Evolutionary conservation across 1,140 invertebrate genomes (phyloP), one percentile per base, ranked within the genome.

Genomic region (Maniola jurtina): DNA sequence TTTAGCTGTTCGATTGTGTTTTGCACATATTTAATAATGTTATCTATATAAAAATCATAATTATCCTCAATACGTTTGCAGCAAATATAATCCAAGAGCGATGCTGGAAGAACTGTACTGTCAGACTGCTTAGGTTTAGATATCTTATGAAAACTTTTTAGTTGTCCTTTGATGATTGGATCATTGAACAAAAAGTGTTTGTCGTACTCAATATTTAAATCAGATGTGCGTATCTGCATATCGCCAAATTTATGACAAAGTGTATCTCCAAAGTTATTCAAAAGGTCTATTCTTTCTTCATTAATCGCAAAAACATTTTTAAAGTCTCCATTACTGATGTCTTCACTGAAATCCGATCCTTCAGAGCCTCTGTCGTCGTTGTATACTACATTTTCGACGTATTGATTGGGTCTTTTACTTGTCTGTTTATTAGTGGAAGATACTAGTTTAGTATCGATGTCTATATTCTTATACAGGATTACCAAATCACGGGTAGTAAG

Each of bases 11-110:
- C 86, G 14, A 90, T 88, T 9, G 84, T 89, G 64, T 85, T 73
- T 57, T 86, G 76, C 0, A 88, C 87, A 55, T 88, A 83, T 68
- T 61, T 69, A 38, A 90, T 88, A n/a, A 90, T 76, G 45, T 81
- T 89, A 35, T 90, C 88, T 84, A 90, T 86, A 61, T 90, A 83
- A 70, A 88, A 85, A 57, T 81, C 84, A 36, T 80, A 83, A 62
- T 88, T 83, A 48, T 88, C 82, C 64, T 88, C 87, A 4, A 85
- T 64, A 1, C 84, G 75, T 61, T 86, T 88, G 67, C 81, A 84
- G 52, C 80, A 88, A 52, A 89, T 80, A 34, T 87, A 86, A 66
- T 90, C 83, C 13, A 90, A 47, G 38, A 89, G 57, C 5, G 83
- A 83, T 6, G 77, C 57, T 34, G 86, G 80, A 9, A 89, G 58